Base-by-base conservation (phyloP, 1,140 invertebrate species). In the Drosophila bifasciata region DNA sequence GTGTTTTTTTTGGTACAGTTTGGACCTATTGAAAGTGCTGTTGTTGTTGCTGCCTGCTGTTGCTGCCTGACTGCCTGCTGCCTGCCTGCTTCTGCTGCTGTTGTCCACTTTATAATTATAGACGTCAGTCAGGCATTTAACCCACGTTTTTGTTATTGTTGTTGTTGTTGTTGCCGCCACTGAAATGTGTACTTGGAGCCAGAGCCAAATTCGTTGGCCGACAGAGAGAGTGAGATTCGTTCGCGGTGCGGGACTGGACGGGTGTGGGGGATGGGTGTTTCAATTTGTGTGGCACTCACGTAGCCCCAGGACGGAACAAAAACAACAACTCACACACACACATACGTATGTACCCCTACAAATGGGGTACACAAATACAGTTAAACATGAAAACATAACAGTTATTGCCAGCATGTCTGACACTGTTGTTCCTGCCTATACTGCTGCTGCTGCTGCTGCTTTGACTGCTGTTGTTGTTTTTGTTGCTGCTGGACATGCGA, bases 91-190 rank as follows among this genome's bases (percentile, higher is more conserved):
- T 43, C 43, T 21, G 19, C 25, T 57, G 60, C 36, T 63, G 67
- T 66, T 79, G 76, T 62, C 51, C 80, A 69, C 58, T 85, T 85
- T 85, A 79, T 86, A 85, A 85, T 85, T 85, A 85, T 85, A 85
- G 81, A 85, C 80, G 80, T 85, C 80, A 85, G 81, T 85, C 80
- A 85, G 80, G 76, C 80, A 85, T 85, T 85, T 85, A 85, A 85
- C 80, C 77, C 28, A 28, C 78, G 76, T 48, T 63, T 57, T 63
- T 67, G 56, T 43, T 61, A 55, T 63, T 66, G 41, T 60, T 60
- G 51, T 23, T 64, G 69, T 53, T 16, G 52, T 36, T 32, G 51
- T 50, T 50, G 52, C 15, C 32, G 52, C 15, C 32, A 36, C 43
- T 46, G 43, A 48, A 28, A 58, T 28, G 41, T 28, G 61, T 23